Base-by-base conservation (phyloP, 2,888 invertebrate species). In the Ecliptopera silaceata region DNA sequence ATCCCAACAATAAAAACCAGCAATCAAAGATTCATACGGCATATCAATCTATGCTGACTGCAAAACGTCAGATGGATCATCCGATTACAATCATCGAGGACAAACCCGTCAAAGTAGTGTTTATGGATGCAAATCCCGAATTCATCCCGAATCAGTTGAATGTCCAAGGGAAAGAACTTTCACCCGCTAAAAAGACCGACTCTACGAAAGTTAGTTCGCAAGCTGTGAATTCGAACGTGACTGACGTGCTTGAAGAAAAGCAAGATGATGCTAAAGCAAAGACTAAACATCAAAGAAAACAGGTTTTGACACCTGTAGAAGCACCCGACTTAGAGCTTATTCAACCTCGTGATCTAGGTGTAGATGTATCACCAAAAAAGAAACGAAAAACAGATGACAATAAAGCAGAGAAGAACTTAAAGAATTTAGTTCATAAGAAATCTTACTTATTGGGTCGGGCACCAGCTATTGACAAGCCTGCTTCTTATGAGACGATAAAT, bases 241-340 rank as follows among this genome's bases (percentile, higher is more conserved):
- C 80, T 36, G 85, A 88, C 44, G 51, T 73, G 6, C 65, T 69
- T 10, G 79, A 80, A 32, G 86, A 83, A 12, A 86, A 82, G 63
- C 63, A 74, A 54, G 87, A 88, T 56, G 86, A 85, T 43, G 59
- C 59, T 6, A 88, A 81, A 75, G 66, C 57, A 32, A 90, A 91
- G 72, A 80, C 74, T 20, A 90, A 87, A 71, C 92, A 92, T 75
- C 91, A 88, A 65, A 79, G 92, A 63, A 92, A 92, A 73, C 92
- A 92, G 72, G 89, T 92, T 22, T 70, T 92, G 18, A 91, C 87
- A 22, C 89, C 91, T 0, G 91, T 91, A 2, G 87, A 88, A 36
- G 77, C 79, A 34, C 86, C 91, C 3, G 91, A 91, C 39, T 66
- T 91, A 52, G 91, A 92, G 70, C 75, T 92, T 1, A 91, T 92